phyloP scores from a whole-genome alignment of 2,113 vertebrate species.

The Oncorhynchus kisutch region DNA sequence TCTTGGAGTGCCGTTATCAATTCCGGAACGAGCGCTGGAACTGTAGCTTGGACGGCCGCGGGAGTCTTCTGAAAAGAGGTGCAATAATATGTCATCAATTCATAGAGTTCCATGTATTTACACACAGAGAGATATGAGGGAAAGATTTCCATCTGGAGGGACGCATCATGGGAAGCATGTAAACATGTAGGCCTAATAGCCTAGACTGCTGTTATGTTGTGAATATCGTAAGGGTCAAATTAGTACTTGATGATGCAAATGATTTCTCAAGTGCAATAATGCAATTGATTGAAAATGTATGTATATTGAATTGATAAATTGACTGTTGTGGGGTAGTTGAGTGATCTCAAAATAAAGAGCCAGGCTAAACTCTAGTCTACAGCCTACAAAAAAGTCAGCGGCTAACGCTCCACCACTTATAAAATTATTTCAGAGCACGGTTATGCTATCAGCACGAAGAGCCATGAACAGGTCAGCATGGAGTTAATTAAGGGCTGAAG shows the following conservation, averaged over 20 bases:
- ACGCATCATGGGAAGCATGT: no score
- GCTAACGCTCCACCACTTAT: not conserved
- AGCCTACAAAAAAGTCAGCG: not conserved
- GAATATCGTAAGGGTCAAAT: not conserved
- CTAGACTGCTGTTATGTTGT: no score
- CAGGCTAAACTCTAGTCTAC: not conserved
- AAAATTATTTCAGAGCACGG: conserved; percentile 43
- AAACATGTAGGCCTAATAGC: no score
- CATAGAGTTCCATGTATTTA: not conserved
- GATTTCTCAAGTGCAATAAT: no score
- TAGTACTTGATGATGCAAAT: not conserved
- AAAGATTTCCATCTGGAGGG: no score
- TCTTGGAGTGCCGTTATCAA: conserved; percentile 93
- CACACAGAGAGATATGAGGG: not conserved
- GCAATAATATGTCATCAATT: conserved; percentile 23
- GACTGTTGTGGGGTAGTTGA: not conserved
- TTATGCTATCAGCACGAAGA: conserved; percentile 63
- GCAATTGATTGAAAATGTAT: no score
- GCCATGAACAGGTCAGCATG: conserved; percentile 69
- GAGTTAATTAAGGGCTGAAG: conserved; percentile 75
- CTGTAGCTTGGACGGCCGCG: conserved; percentile 93
- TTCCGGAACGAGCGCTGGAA: conserved; percentile 97
- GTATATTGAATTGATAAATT: not conserved
- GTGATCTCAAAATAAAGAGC: no score
- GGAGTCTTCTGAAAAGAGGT: conserved; percentile 94